Evolutionary conservation across 2,797 vertebrate species (phyloP).

Genomic region (Esox masquinongy): DNA sequence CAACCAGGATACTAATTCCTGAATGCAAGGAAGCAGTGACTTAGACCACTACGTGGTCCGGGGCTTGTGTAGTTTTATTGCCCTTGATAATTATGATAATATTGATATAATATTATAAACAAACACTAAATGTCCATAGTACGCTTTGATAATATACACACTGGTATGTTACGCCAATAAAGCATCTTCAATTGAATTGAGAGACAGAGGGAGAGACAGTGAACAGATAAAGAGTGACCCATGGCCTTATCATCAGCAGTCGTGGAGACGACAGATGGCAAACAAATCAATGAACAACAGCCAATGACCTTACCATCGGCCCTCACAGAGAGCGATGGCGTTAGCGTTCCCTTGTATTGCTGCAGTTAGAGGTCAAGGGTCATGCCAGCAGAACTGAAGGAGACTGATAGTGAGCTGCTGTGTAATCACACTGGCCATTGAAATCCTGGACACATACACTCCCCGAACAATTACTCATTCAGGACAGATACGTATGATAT

Average conservation of each 20-base stretch:
- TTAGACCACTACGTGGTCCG: too few relatives aligned
- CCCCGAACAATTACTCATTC: too few relatives aligned
- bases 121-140: too few relatives aligned
- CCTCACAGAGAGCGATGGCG: neutral
- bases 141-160: too few relatives aligned
- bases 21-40: too few relatives aligned
- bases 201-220: neutral
- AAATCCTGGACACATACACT: neutral
- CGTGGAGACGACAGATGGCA: neutral
- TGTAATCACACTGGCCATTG: neutral
- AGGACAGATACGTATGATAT: neutral
- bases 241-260: neutral
- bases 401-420: neutral
- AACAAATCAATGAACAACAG: too few relatives aligned
- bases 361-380: neutral
- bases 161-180: too few relatives aligned
- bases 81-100: too few relatives aligned
- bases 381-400: neutral
- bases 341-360: neutral
- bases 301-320: too few relatives aligned
- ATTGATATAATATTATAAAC: too few relatives aligned
- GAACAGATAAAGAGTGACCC: neutral
- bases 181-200: neutral
- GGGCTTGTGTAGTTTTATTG: too few relatives aligned
- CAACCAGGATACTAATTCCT: too few relatives aligned